These are phyloP conservation scores for Euzophera pinguis DNA, from an alignment of 2,888 invertebrate genomes.

Conservation along the genomic window DNA sequence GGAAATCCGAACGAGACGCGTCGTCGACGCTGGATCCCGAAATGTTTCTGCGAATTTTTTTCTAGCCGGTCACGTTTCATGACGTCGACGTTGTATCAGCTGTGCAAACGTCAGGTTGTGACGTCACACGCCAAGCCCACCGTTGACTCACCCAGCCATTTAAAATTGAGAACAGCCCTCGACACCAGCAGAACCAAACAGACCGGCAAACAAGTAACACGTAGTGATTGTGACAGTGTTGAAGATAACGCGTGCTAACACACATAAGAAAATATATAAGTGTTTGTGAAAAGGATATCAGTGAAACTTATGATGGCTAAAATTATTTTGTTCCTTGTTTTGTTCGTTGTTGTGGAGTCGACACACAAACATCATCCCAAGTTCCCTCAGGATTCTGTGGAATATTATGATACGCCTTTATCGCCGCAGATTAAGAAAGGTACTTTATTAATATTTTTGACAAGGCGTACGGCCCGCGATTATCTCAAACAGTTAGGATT, in stretches of 20 bases:
- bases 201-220: constrained; percentile 55
- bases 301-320: constrained; percentile 46
- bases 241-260: constrained; percentile 9
- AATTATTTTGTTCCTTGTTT: constrained; percentile 50
- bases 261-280: constrained; percentile 1
- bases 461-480: no score
- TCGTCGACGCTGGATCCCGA: constrained; percentile 19
- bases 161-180: constrained; percentile 56
- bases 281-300: constrained; percentile 20
- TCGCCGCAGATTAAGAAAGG: constrained; percentile 22
- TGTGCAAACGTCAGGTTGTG: constrained; percentile 32
- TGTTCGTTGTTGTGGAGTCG: constrained; percentile 45
- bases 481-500: no score
- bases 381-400: constrained; percentile 47
- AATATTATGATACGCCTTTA: constrained; percentile 11
- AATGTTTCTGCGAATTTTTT: constrained; percentile 24
- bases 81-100: constrained; percentile 31
- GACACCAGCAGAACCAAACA: constrained; percentile 51
- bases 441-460: background rate
- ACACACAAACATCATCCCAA: constrained; percentile 54
- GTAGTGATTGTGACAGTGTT: constrained; percentile 37
- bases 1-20: constrained; percentile 7
- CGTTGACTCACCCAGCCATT: constrained; percentile 48
- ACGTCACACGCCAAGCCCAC: constrained; percentile 32
- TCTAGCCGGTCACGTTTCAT: constrained; percentile 36